phyloP scores from a whole-genome alignment of 2,113 vertebrate species.

The Ploceus nigricollis region DNA sequence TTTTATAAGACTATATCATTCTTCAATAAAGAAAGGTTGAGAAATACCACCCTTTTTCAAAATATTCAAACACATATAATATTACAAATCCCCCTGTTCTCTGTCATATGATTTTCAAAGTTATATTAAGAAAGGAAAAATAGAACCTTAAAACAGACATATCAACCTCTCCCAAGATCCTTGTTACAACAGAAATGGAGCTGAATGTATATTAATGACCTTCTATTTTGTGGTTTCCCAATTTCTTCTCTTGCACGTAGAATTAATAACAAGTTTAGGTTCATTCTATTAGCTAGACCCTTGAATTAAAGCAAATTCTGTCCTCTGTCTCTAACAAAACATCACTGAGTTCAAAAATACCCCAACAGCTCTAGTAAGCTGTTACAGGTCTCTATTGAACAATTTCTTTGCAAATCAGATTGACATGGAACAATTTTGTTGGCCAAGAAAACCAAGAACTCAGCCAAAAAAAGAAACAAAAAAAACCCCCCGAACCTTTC shows the following conservation, averaged over 20 bases:
- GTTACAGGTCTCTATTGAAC: neutral
- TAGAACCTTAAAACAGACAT: neutral
- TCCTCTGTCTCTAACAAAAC: neutral
- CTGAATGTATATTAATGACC: neutral
- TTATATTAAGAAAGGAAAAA: neutral
- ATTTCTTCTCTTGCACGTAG: neutral
- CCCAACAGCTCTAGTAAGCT: neutral
- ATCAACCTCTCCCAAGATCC: neutral
- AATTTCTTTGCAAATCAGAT: constrained; percentile 42
- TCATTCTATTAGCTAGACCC: neutral
- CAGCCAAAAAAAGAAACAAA: constrained; percentile 21
- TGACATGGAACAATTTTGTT: constrained; percentile 47
- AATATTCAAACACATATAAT: neutral
- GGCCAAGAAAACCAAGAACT: constrained; percentile 49
- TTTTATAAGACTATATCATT: neutral
- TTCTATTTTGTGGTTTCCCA: neutral
- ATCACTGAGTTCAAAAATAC: neutral
- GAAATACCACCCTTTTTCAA: neutral
- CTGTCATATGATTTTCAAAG: neutral
- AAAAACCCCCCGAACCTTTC: neutral
- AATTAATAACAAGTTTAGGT: neutral
- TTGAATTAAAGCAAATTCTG: neutral
- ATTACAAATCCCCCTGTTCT: neutral
- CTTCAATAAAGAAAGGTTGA: neutral
- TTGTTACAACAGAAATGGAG: neutral